phyloP scores from a whole-genome alignment of 2,888 invertebrate species.

The Drosophila barbarae region DNA sequence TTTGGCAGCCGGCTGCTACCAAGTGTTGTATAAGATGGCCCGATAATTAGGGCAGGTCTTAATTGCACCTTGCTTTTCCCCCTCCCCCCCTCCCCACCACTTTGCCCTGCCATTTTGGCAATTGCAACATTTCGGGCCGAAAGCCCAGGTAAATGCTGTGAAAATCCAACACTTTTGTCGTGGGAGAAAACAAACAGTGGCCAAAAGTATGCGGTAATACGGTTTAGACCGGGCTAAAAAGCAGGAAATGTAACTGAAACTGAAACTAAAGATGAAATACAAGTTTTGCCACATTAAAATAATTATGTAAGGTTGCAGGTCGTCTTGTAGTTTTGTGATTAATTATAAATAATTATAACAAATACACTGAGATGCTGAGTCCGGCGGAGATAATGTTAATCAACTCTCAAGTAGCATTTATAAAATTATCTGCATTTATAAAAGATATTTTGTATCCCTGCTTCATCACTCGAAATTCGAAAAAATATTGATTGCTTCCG shows the following conservation, averaged over 20 bases:
- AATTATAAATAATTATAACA: not conserved
- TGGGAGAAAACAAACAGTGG: conserved; percentile 19
- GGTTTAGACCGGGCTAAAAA: not conserved
- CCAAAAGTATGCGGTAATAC: not conserved
- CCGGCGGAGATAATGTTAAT: not conserved
- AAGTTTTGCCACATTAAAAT: not conserved
- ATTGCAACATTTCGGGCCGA: conserved; percentile 25
- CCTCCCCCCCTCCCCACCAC: no score
- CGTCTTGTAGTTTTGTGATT: not conserved
- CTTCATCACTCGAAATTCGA: conserved; percentile 1
- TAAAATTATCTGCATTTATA: no score
- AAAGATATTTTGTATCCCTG: no score
- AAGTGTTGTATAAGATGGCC: conserved; percentile 5
- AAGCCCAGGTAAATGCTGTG: conserved; percentile 18
- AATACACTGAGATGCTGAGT: not conserved
- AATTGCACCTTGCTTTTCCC: conserved; percentile 5
- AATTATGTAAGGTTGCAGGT: not conserved
- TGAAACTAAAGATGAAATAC: not conserved
- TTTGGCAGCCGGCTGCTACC: conserved; percentile 6
- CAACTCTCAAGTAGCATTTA: not conserved
- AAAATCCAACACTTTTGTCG: conserved; percentile 30
- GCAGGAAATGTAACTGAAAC: not conserved
- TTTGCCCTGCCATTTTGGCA: conserved; percentile 9
- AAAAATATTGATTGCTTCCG: not conserved
- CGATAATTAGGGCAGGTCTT: conserved; percentile 9